Evolutionary conservation across 2,797 vertebrate genomes (phyloP), one percentile per base, ranked within the genome.

Genomic region (Anguilla anguilla): DNA sequence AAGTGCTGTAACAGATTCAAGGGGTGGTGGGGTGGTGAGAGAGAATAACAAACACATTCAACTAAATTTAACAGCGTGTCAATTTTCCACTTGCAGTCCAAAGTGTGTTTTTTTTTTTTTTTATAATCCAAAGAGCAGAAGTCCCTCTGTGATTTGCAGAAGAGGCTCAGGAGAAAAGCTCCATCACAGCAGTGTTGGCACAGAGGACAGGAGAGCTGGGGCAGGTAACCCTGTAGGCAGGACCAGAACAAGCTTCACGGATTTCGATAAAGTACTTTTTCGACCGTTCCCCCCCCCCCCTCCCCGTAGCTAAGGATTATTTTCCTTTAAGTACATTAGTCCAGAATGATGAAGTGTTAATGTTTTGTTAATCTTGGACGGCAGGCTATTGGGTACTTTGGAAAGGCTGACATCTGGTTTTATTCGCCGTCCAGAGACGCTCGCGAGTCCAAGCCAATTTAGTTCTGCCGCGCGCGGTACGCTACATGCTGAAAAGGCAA

Each of bases 1-100:
- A 43, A 43, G 2, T 1, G 61, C 39, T 74, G 87, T 69, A 57
- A 31, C 49, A 59, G 82, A 83, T 77, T 59, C 39, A 5, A n/a
- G 55, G 55, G 55, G n/a, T 17, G 15, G 17, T 43, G 59, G 19
- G 55, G 9, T 7, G 51, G 51, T 28, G 35, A 83, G 84, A 61
- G 49, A 88, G 85, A 87, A 83, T 59, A 89, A 85, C 57, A 84
- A 89, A 81, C 64, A 69, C 4, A 51, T n/a, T 28, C 81, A 39
- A 87, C 25, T 85, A 55, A 64, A 85, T 85, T 89, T 85, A 53
- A 53, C 39, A 15, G 43, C 67, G 6, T 69, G 81, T 61, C 67
- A 39, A 51, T 84, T 69, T 35, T 69, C 53, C 84, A n/a, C 39
- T 83, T 49, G 67, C 61, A 11, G 61, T 69, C 57, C 35, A n/a